Conservation (phyloP, 1,140 invertebrate species). For the Temnothorax nylanderi region DNA sequence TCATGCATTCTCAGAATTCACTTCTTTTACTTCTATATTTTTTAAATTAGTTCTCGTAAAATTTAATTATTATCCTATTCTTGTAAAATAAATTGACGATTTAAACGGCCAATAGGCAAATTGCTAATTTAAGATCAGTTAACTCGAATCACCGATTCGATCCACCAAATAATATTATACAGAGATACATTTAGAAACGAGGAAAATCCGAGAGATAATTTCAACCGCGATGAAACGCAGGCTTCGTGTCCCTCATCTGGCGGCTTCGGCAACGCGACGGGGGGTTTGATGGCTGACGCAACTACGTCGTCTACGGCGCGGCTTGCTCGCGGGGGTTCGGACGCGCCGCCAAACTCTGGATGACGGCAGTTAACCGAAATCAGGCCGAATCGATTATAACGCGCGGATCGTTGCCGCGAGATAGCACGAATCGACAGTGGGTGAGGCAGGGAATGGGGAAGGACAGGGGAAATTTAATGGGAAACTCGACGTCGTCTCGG, state of each 20-base stretch:
- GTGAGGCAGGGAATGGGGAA: neutral
- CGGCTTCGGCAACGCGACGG: constrained; percentile 38
- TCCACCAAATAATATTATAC: too few relatives aligned
- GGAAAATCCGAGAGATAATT: constrained; percentile 50
- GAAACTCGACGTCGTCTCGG: constrained; percentile 67
- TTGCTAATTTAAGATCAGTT: neutral
- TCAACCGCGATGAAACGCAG: constrained; percentile 16
- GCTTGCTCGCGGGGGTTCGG: constrained; percentile 60
- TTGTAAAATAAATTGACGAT: neutral
- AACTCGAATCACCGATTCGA: neutral
- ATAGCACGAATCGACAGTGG: constrained; percentile 77
- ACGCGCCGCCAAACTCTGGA: constrained; percentile 76
- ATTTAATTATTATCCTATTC: neutral
- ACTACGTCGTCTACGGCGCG: constrained; percentile 60
- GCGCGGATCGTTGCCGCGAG: constrained; percentile 76
- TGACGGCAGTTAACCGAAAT: constrained; percentile 81
- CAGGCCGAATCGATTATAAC: constrained; percentile 81
- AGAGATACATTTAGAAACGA: neutral
- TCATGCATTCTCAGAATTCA: neutral
- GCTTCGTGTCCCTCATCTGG: constrained; percentile 37
- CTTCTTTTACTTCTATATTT: too few relatives aligned
- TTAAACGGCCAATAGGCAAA: neutral
- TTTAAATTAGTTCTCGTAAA: neutral
- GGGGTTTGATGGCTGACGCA: constrained; percentile 66
- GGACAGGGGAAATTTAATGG: constrained; percentile 74